phyloP scores from a whole-genome alignment of 2,888 invertebrate genomes.

The Drosophila mimica region DNA sequence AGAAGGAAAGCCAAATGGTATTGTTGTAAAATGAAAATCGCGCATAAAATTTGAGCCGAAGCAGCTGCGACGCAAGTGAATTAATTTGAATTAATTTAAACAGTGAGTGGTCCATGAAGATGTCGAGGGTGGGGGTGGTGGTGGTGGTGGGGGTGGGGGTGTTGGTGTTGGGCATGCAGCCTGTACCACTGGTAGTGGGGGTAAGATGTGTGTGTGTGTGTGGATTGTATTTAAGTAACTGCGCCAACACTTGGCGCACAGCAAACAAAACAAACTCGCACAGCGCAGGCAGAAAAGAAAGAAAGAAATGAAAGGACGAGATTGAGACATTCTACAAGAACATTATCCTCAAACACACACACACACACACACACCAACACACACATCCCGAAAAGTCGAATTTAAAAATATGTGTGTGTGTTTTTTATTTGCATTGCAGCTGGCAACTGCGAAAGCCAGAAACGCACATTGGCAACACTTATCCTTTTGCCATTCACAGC shows the following conservation, averaged over 20 bases:
- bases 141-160: not conserved
- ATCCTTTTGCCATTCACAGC: slow-evolving; percentile 3
- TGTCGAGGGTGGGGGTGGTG: slow-evolving; percentile 6
- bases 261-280: slow-evolving; percentile 14
- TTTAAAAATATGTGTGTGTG: slow-evolving; percentile 51
- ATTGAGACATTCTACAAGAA: slow-evolving; percentile 14
- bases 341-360: slow-evolving; percentile 21
- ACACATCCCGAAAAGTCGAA: slow-evolving; percentile 62
- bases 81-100: slow-evolving; percentile 82
- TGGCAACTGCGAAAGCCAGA: slow-evolving; percentile 24
- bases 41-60: slow-evolving; percentile 80
- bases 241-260: slow-evolving; percentile 73
- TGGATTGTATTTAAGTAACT: slow-evolving; percentile 70
- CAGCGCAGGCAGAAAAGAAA: not conserved
- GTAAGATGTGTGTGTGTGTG: slow-evolving; percentile 2
- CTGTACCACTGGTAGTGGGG: slow-evolving; percentile 11
- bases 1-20: slow-evolving; percentile 57
- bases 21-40: slow-evolving; percentile 76
- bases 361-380: slow-evolving; percentile 14
- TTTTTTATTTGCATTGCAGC: slow-evolving; percentile 60
- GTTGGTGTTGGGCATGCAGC: slow-evolving; percentile 30
- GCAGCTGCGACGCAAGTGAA: slow-evolving; percentile 82
- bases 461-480: slow-evolving; percentile 33
- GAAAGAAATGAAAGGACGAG: slow-evolving; percentile 10
- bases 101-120: slow-evolving; percentile 45